Base-by-base conservation (phyloP, 1,140 invertebrate genomes). In the Ceratina australensis region DNA sequence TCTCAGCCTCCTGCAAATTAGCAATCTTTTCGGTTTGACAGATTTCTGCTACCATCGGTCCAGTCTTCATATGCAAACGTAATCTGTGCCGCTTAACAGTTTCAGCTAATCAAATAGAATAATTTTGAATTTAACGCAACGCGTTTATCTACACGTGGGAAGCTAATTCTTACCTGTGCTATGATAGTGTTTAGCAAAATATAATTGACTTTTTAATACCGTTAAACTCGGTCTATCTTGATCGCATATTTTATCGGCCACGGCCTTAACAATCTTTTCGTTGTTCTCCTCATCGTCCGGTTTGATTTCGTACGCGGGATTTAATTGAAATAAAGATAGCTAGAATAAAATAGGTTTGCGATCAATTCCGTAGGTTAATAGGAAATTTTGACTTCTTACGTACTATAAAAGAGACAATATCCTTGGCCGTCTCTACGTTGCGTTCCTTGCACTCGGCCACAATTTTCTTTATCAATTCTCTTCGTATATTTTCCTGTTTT, bases 181-280 rank as follows among this genome's bases (percentile, higher is more conserved):
- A 22, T 94, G 94, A 87, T 95, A 95, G 83, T 95, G 94, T 80
- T 94, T 95, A 28, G 93, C 92, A 88, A 96, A 95, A 78, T 95
- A 94, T 64, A 95, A 93, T 85, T 96, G 96, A 93, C 96, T 95
- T 88, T 94, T 94, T 13, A 95, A 79, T 1, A 93, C 93, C 5
- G 93, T 85, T 20, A 94, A 84, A 74, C 87, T 88, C 0, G 92
- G 87, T 28, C 85, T 85, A n/a, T 82, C 82, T 80, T 91, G 85
- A 20, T 90, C 79, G 0, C 77, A 57, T 50, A 93, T 82, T 83
- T 89, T 91, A 63, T 89, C 65, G 15, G 79, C 73, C 20, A 90
- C 68, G 1, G 63, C 42, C 15, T 57, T 22, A 15, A 87, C 66
- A 20, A 83, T 65, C 60, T 72, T 77, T 4, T 66, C 69, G 15